A percentile compares a stretch with the other conserved stretches of the same genome.
phyloP scores from a whole-genome alignment of 2,888 invertebrate species.

The Lochmaea crataegi region DNA sequence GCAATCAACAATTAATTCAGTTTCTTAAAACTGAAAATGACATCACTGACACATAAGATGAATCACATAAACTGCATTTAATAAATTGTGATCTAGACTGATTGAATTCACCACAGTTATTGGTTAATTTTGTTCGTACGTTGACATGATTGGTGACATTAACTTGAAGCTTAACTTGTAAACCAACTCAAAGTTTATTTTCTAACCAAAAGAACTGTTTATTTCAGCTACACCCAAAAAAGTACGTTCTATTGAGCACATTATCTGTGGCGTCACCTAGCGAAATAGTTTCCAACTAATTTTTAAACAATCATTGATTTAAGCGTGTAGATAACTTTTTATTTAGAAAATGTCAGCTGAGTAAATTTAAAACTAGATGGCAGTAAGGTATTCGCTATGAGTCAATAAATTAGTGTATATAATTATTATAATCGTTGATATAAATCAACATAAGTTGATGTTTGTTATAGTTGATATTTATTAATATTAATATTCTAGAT shows the following conservation, averaged over 20 bases:
- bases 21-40: constrained; percentile 29
- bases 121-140: background rate
- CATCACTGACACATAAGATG: constrained; percentile 27
- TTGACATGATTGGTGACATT: background rate
- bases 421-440: no score
- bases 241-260: background rate
- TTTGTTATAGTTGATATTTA: no score
- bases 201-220: background rate
- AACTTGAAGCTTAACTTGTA: background rate
- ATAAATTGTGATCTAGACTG: background rate
- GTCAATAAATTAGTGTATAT: no score
- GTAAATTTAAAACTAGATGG: background rate
- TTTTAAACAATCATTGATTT: background rate
- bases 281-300: background rate
- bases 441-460: no score
- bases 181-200: background rate
- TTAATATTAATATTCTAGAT: no score
- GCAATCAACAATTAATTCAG: constrained; percentile 11
- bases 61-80: constrained; percentile 16
- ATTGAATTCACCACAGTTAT: background rate
- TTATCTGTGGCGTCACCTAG: background rate
- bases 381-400: no score
- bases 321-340: background rate
- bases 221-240: background rate
- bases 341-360: background rate